phyloP scores from a whole-genome alignment of 2,888 invertebrate genomes.

The Ceraclea dissimilis region DNA sequence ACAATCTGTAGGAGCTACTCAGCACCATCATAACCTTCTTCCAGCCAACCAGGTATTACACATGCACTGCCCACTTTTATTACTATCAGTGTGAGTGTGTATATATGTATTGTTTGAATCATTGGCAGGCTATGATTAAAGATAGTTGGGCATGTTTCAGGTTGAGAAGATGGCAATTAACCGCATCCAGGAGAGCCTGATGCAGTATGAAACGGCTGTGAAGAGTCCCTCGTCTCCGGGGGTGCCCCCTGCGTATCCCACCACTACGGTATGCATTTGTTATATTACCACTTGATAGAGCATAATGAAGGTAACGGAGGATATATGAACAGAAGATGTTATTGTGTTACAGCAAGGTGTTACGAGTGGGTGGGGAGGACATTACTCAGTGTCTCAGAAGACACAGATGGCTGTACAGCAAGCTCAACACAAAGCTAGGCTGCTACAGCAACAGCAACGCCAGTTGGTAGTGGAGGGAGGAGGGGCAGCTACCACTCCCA shows the following conservation, averaged over 20 bases:
- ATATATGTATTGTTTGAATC: background rate
- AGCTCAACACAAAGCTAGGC: constrained; percentile 55
- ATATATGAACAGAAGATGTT: too few relatives aligned
- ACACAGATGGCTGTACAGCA: constrained; percentile 46
- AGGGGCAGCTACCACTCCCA: constrained; percentile 43
- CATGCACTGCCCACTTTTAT: background rate
- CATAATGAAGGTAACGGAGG: too few relatives aligned
- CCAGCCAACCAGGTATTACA: constrained; percentile 20
- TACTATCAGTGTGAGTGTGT: too few relatives aligned
- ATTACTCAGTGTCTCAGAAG: constrained; percentile 31
- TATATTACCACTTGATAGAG: too few relatives aligned
- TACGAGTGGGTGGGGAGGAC: background rate
- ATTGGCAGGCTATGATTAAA: background rate
- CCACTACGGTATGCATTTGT: constrained; percentile 39
- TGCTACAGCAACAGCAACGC: constrained; percentile 74
- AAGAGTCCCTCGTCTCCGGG: constrained; percentile 53
- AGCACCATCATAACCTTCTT: constrained; percentile 27
- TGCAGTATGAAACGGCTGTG: constrained; percentile 71
- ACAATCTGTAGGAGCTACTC: constrained; percentile 24
- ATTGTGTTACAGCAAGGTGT: constrained; percentile 14
- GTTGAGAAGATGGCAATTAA: constrained; percentile 74
- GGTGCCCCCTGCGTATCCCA: constrained; percentile 56
- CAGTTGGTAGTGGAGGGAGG: constrained; percentile 60
- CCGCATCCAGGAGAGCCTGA: constrained; percentile 83
- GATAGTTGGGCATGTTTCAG: constrained; percentile 3